Evolutionary conservation across 64 coral and sea anemone genomes (phyloP), one percentile per base, ranked within the genome.

Genomic region (Pachyseris speciosa): DNA sequence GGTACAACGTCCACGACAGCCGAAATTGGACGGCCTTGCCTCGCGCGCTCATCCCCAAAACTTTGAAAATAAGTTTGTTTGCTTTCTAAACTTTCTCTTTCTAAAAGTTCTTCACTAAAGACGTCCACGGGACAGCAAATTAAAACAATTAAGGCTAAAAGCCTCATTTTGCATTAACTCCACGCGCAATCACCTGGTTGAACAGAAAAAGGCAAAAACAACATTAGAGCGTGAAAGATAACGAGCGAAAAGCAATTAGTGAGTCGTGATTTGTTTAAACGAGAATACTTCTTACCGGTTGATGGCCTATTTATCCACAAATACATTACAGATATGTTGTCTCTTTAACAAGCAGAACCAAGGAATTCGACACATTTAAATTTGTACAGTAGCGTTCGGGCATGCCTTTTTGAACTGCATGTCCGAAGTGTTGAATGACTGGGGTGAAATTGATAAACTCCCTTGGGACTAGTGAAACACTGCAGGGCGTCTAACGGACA

Each of bases 161-260:
- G 45, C 44, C 64, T 80, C 91, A 93, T 93, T 28, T 26, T 78
- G 39, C 26, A 51, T 16, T 47, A 22, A 41, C 0, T 89, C 9
- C 47, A 25, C 42, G 7, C 28, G 55, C 28, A 22, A 64, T 83
- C 67, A 90, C 91, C 91, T 93, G 84, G 17, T 30, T 65, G 33
- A 55, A 49, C 26, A 83, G 47, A 93, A 84, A 39, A 79, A 68
- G 37, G 52, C 6, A 42, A 88, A 85, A 74, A 69, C 39, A 78
- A 78, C 53, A 92, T 74, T 79, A 81, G 45, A 33, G 59, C 11
- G 67, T 69, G 74, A 92, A 78, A 69, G 47, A 93, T 88, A 88
- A 87, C 83, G 87, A 57, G 65, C 86, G 36, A 40, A n/a, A 93
- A 87, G 25, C 84, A 93, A 87, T 93, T 93, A 93, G 29, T 47